Conservation (phyloP, 2,888 invertebrate species). For the Drosophila multiciliata region DNA sequence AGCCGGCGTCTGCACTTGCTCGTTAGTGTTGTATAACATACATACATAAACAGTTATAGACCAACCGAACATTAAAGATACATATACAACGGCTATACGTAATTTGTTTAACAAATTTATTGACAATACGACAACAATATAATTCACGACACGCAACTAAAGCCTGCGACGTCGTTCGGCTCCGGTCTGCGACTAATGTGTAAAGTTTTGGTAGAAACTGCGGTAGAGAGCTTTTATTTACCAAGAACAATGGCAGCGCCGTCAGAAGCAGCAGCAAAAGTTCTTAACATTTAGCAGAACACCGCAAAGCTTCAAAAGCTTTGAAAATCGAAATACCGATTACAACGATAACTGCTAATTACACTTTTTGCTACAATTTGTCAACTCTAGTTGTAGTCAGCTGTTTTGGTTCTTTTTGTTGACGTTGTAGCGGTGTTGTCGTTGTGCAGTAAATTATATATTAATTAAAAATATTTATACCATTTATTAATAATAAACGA, state of each 20-base stretch:
- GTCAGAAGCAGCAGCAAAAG: slow-evolving; percentile 16
- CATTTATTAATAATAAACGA: slow-evolving; percentile 11
- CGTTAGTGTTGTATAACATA: slow-evolving; percentile 66
- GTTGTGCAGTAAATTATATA: slow-evolving; percentile 20
- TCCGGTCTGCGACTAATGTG: slow-evolving; percentile 32
- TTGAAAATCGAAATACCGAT: slow-evolving; percentile 29
- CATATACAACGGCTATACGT: slow-evolving; percentile 5
- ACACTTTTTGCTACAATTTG: background rate
- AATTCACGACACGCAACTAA: background rate
- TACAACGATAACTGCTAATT: slow-evolving; percentile 2
- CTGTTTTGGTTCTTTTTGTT: slow-evolving; percentile 72
- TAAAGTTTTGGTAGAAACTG: slow-evolving; percentile 46
- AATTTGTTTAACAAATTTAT: slow-evolving; percentile 41
- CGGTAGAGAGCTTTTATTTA: slow-evolving; percentile 31
- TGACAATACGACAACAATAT: slow-evolving; percentile 6
- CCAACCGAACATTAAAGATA: slow-evolving; percentile 15
- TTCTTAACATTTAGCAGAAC: background rate
- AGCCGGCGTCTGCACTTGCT: slow-evolving; percentile 29
- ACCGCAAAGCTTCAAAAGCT: slow-evolving; percentile 14
- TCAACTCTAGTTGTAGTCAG: slow-evolving; percentile 50
- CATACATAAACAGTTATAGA: slow-evolving; percentile 11
- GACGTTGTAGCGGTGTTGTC: slow-evolving; percentile 66
- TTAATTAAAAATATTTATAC: slow-evolving; percentile 14
- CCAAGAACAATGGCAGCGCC: slow-evolving; percentile 18
- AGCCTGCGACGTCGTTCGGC: slow-evolving; percentile 30